Evolutionary conservation across 2,888 invertebrate species (phyloP), one percentile per base, ranked within the genome.

Genomic region (Philereme vetulata): DNA sequence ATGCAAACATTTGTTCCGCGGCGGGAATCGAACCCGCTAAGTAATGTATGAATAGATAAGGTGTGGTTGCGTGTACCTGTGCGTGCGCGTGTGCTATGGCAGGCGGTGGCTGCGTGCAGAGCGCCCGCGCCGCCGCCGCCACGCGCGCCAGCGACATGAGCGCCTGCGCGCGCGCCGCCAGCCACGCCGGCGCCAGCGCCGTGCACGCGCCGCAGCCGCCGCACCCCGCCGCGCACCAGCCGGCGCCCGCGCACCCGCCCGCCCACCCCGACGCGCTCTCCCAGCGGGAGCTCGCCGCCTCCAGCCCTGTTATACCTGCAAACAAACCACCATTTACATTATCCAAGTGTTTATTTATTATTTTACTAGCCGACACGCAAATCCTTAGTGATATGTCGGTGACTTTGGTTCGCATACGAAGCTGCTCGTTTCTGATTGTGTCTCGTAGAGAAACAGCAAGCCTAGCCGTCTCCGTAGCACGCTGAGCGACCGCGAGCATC

Each of bases 51-150:
- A 36, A 7, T 3, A 1, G 35, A 2, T 7, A 36, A 36, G 5
- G 5, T 6, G 35, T 36, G 11, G n/a, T 45, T 3, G 9, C 32
- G 4, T 3, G 9, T 46, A 61, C 54, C 52, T 56, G 56, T 10
- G 55, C 97, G 57, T 82, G 80, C 0, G 82, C 79, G 3, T 96
- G 95, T 0, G 98, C 98, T 57, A 98, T 97, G 0, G 98, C 98
- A 0, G 98, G 98, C 43, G 98, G 98, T 35, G 98, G 98, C 60
- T 97, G 97, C 61, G 98, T 96, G 76, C 97, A 96, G 43, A 97
- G 92, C 61, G 96, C 95, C 67, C 94, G 93, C 72, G 96, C 97
- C 0, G 96, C 95, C 48, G 71, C 77, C 0, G 92, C 92, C 10
- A 92, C 81, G 66, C 88, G 80, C 0, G 92, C 92, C 0, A 93